phyloP scores from a whole-genome alignment of 2,797 vertebrate species.

The Lepus townsendii region DNA sequence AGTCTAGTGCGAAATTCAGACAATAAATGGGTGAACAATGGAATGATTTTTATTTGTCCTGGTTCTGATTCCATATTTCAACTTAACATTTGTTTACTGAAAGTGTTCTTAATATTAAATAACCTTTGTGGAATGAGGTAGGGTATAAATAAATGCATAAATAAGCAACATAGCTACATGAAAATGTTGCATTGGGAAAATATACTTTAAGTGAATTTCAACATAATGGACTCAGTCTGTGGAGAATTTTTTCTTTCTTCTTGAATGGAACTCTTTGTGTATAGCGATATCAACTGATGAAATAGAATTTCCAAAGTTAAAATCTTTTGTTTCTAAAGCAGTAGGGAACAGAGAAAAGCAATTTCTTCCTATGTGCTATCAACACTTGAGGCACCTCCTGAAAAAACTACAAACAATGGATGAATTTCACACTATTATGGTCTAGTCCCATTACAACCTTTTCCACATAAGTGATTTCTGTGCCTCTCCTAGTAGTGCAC shows the following conservation, averaged over 20 bases:
- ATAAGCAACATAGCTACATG: background rate
- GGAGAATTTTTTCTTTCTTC: background rate
- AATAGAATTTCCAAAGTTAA: constrained; percentile 53
- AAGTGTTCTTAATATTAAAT: constrained; percentile 32
- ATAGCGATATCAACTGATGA: background rate
- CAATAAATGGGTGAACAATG: constrained; percentile 26
- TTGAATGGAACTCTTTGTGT: constrained; percentile 9
- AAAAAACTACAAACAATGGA: background rate
- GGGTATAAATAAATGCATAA: constrained; percentile 34
- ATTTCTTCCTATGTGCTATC: background rate
- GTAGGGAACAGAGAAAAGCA: background rate
- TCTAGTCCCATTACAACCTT: constrained; percentile 25
- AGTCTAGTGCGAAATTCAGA: background rate
- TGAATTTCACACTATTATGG: background rate
- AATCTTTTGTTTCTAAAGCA: constrained; percentile 41
- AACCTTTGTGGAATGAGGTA: constrained; percentile 22
- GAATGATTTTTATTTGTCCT: constrained; percentile 33
- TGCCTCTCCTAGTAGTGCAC: background rate
- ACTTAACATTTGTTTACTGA: constrained; percentile 53
- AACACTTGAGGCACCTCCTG: background rate
- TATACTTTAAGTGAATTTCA: constrained; percentile 47
- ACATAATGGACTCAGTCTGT: background rate
- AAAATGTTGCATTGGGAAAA: constrained; percentile 40
- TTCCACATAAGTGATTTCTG: constrained; percentile 48
- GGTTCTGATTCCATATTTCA: background rate